Evolutionary conservation across 2,113 vertebrate species (phyloP).

Genomic region (Pagrus major): DNA sequence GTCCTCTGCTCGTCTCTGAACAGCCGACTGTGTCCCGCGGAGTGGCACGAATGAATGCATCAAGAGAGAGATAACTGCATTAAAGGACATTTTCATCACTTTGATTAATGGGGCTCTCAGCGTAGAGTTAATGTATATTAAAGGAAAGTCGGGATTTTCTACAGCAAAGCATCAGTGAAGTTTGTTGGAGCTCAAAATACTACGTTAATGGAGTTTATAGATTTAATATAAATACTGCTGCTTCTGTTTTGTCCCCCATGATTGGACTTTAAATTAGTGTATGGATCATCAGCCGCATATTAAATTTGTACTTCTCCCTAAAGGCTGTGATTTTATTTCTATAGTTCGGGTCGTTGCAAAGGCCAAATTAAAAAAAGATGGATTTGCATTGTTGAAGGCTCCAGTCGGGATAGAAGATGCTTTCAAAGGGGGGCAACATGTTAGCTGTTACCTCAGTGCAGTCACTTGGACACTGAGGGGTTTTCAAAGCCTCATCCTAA

Average conservation of each 20-base stretch:
- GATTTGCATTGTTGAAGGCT: background rate
- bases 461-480: background rate
- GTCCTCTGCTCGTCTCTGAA: constrained; percentile 32
- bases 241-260: background rate
- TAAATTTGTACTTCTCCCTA: background rate
- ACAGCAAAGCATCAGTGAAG: background rate
- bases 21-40: constrained; percentile 7
- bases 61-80: background rate
- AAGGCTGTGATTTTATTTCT: constrained; percentile 2
- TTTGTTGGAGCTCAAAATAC: background rate
- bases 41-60: background rate
- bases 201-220: background rate
- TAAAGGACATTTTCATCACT: constrained; percentile 6
- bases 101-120: background rate
- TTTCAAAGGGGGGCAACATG: background rate
- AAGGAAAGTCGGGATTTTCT: background rate
- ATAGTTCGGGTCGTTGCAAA: background rate
- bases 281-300: constrained; percentile 7
- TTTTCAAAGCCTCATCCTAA: background rate
- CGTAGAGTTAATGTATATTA: background rate
- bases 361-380: background rate
- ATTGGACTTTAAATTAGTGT: background rate
- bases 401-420: background rate
- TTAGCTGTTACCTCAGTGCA: background rate
- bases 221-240: background rate